phyloP scores from a whole-genome alignment of 1,140 invertebrate species.

The Rhizoglyphus robini region DNA sequence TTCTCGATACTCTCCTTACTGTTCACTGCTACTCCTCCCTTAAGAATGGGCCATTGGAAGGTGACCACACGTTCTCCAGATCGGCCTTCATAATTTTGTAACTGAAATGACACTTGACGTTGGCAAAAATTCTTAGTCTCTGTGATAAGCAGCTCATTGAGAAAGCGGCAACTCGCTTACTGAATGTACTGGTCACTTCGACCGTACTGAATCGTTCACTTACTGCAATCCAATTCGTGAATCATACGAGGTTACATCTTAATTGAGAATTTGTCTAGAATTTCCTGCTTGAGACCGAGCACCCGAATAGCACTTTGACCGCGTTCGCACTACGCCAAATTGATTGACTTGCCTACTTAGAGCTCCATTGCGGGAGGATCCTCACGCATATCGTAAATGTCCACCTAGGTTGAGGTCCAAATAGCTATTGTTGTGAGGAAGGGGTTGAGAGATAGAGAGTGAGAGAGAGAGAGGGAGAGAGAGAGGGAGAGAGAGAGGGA shows the following conservation, averaged over 20 bases:
- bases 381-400: slow-evolving; percentile 73
- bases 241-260: slow-evolving; percentile 83
- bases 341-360: slow-evolving; percentile 69
- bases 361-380: slow-evolving; percentile 47
- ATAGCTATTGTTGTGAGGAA: too few relatives aligned
- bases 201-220: slow-evolving; percentile 58
- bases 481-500: too few relatives aligned
- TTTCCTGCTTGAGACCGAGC: slow-evolving; percentile 61
- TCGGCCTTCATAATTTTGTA: slow-evolving; percentile 60
- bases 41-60: slow-evolving; percentile 28
- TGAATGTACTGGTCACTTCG: slow-evolving; percentile 75
- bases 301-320: slow-evolving; percentile 61
- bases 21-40: background rate
- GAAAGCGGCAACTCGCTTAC: slow-evolving; percentile 67
- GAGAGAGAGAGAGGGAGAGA: too few relatives aligned
- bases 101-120: slow-evolving; percentile 64
- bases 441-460: too few relatives aligned
- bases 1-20: background rate
- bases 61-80: slow-evolving; percentile 50
- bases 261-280: slow-evolving; percentile 61
- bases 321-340: slow-evolving; percentile 74
- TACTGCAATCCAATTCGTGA: slow-evolving; percentile 57
- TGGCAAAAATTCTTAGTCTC: slow-evolving; percentile 63
- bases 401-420: too few relatives aligned
- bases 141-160: slow-evolving; percentile 67